Percentiles rank a stretch among this genome's conserved stretches.
Evolutionary conservation across 2,888 invertebrate species (phyloP).

Genomic region (Rhorus exstirpatorius): DNA sequence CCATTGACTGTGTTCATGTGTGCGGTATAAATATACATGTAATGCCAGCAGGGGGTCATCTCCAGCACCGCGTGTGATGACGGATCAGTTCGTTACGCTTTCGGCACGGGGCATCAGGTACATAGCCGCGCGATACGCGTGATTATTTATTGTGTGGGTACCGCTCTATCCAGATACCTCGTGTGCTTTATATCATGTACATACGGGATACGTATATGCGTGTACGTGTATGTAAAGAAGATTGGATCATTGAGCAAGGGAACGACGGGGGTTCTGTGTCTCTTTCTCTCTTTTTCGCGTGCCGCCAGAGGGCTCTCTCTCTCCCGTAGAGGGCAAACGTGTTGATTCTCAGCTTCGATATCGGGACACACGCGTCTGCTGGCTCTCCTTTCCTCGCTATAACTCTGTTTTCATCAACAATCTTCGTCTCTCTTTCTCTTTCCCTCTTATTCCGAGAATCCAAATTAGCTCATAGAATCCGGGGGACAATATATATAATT

Average conservation of each 20-base stretch:
- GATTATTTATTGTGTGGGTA: constrained; percentile 79
- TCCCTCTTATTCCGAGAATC: constrained; percentile 28
- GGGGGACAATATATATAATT: not conserved
- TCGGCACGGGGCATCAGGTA: constrained; percentile 70
- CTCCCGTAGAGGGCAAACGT: not conserved
- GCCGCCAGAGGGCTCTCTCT: constrained; percentile 45
- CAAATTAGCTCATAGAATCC: constrained; percentile 51
- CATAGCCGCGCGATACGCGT: constrained; percentile 75
- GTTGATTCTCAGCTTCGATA: constrained; percentile 49
- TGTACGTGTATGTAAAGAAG: constrained; percentile 64
- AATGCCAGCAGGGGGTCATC: constrained; percentile 19
- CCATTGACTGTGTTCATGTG: too few relatives aligned
- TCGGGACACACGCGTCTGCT: not conserved
- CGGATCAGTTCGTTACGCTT: constrained; percentile 79
- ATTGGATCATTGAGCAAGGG: constrained; percentile 80
- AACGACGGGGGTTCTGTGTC: constrained; percentile 70
- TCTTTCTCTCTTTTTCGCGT: constrained; percentile 18
- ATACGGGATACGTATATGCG: not conserved
- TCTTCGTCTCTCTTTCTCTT: constrained; percentile 1
- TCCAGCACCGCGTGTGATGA: constrained; percentile 70
- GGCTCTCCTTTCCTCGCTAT: not conserved
- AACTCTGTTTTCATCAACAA: constrained; percentile 57
- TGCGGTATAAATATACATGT: constrained; percentile 18
- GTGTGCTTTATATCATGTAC: not conserved
- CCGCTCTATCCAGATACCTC: constrained; percentile 13